Base-by-base conservation (phyloP, 2,888 invertebrate species). In the Lepidonotus clava region DNA sequence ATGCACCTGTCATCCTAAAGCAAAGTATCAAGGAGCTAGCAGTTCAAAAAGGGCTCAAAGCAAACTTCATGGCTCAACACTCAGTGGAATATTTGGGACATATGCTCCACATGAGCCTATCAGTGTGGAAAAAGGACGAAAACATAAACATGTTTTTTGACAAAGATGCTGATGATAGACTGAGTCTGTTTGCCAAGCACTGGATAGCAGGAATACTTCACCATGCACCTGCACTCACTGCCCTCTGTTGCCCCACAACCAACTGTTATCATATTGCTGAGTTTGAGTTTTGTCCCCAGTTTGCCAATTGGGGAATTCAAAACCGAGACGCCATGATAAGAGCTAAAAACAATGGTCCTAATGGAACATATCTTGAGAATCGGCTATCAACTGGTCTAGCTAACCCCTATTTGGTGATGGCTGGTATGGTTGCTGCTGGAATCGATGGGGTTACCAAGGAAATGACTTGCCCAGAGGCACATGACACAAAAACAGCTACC, bases 141-240 rank as follows among this genome's bases (percentile, higher is more conserved):
- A 51, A 36, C 40, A 71, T 34, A 18, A 89, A 87, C 51, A 83
- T 85, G 21, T 88, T 90, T 36, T 71, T 32, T 46, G 89, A 88
- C 53, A 34, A 66, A 18, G n/a, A 41, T 0, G 51, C 51, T 21
- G 38, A 41, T 2, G 77, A 88, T 14, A 53, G 66, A 1, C 32
- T 90, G 77, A 88, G 88, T 21, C 71, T 41, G 11, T 24, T 88
- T 11, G 84, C 77, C n/a, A 53, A 84, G 61, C 86, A 90, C 24
- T 90, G 89, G 89, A n/a, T 90, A 18, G 89, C 87, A 0, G 90
- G 90, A 0, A 51, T 90, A n/a, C 8, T 88, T 34, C 86, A 90
- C 41, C 90, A 90, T 83, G 83, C 84, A 14, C 24, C 76, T 21
- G 90, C 89, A 11, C 86, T 90, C 34, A 86, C 85, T 14, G 88